phyloP scores from a whole-genome alignment of 2,888 invertebrate genomes.

The Nomada fabriciana region DNA sequence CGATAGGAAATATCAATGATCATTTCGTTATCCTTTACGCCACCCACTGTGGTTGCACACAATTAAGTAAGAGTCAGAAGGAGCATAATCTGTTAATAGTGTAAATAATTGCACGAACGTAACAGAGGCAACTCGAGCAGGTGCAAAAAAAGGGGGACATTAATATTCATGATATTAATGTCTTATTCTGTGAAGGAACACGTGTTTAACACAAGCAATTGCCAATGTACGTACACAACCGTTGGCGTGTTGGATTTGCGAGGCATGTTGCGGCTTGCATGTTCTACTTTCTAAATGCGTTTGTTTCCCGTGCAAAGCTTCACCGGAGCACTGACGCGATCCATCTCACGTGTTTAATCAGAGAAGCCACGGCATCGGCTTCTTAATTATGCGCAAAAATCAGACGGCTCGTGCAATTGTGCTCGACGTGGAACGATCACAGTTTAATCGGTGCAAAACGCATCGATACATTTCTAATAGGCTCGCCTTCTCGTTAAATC shows the following conservation, averaged over 20 bases:
- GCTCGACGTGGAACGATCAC: not conserved
- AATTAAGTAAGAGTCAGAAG: not conserved
- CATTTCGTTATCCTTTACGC: not conserved
- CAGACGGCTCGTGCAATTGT: not conserved
- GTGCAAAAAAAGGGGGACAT: not conserved
- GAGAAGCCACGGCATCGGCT: too few relatives aligned
- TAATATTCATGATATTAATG: slow-evolving; percentile 8
- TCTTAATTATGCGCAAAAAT: slow-evolving; percentile 4
- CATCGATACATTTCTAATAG: not conserved
- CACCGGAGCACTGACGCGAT: not conserved
- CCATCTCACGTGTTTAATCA: not conserved
- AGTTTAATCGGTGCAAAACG: not conserved
- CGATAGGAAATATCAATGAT: not conserved
- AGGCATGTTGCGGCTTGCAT: not conserved
- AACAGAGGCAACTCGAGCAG: not conserved
- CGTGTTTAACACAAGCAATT: not conserved
- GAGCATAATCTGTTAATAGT: not conserved
- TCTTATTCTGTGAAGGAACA: not conserved
- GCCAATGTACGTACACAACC: not conserved
- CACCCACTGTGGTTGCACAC: too few relatives aligned
- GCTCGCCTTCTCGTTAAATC: not conserved
- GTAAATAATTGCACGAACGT: not conserved
- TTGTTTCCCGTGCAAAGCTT: slow-evolving; percentile 10
- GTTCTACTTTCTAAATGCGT: slow-evolving; percentile 49
- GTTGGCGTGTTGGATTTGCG: slow-evolving; percentile 12